Percentiles rank a stretch among this genome's conserved stretches.
These are phyloP conservation scores for Electrophaes corylata DNA, from an alignment of 2,888 invertebrate genomes.

Conservation along the genomic window DNA sequence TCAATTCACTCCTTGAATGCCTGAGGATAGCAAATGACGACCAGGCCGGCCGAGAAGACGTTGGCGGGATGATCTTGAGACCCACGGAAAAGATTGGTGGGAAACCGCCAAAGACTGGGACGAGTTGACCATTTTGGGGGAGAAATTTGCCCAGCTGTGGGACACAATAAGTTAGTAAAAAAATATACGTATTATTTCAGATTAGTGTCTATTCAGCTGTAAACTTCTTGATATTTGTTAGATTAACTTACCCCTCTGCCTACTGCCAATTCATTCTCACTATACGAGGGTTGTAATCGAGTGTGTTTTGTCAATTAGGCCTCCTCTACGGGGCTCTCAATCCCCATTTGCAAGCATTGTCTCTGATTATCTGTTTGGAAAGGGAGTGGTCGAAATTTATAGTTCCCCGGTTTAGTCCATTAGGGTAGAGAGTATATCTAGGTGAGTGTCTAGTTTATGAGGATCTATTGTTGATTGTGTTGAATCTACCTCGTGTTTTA, in stretches of 20 bases:
- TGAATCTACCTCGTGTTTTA: conserved; percentile 13
- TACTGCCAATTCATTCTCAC: conserved; percentile 33
- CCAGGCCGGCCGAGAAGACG: no score
- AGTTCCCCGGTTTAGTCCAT: conserved; percentile 73
- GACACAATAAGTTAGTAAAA: no score
- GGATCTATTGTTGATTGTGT: conserved; percentile 35
- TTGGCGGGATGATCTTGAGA: no score
- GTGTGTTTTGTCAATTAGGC: conserved; percentile 77
- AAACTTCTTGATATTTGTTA: no score
- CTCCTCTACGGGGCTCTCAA: conserved; percentile 66
- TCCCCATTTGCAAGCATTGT: conserved; percentile 72
- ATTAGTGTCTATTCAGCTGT: no score
- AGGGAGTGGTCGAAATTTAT: conserved; percentile 71
- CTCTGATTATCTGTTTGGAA: conserved; percentile 76
- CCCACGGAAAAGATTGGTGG: no score
- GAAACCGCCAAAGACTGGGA: no score
- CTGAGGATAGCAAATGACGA: no score
- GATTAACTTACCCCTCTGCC: conserved; percentile 1
- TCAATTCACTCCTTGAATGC: no score
- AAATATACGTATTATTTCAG: no score
- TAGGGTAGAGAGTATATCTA: conserved; percentile 55
- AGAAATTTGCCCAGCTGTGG: no score
- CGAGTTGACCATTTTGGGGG: no score
- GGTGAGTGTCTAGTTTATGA: conserved; percentile 46
- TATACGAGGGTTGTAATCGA: conserved; percentile 51